Conservation (phyloP, 2,113 vertebrate genomes). For the Plectropomus leopardus region DNA sequence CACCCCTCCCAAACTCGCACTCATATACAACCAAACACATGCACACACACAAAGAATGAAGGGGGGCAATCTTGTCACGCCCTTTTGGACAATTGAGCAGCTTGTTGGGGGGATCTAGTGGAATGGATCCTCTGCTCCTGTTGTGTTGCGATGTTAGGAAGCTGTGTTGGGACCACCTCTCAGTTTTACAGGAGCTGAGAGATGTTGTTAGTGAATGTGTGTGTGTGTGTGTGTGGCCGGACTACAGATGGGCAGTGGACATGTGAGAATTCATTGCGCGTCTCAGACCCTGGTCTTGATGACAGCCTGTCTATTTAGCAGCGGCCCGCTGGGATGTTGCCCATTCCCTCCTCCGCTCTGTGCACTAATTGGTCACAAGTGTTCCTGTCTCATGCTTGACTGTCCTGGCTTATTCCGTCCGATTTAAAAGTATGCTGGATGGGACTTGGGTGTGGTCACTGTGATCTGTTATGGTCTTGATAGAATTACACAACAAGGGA, state of each 20-base stretch:
- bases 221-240: constrained; percentile 59
- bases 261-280: constrained; percentile 68
- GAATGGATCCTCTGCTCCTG: constrained; percentile 87
- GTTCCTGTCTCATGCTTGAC: constrained; percentile 60
- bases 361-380: constrained; percentile 80
- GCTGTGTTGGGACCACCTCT: constrained; percentile 85
- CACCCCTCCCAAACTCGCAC: constrained; percentile 38
- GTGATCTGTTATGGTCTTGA: constrained; percentile 2
- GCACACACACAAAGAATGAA: neutral
- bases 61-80: constrained; percentile 51
- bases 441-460: constrained; percentile 51
- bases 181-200: constrained; percentile 74
- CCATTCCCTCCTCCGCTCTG: constrained; percentile 44
- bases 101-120: constrained; percentile 86
- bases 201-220: constrained; percentile 43
- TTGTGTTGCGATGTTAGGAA: constrained; percentile 80
- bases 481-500: constrained; percentile 20
- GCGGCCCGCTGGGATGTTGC: constrained; percentile 63
- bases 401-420: constrained; percentile 57
- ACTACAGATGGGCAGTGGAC: constrained; percentile 64
- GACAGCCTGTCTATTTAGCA: constrained; percentile 78
- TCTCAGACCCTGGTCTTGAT: constrained; percentile 64
- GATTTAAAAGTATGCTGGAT: constrained; percentile 29
- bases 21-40: constrained; percentile 47
- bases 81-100: constrained; percentile 87